Evolutionary conservation across 2,797 vertebrate species (phyloP).

Genomic region (Ceryle rudis): DNA sequence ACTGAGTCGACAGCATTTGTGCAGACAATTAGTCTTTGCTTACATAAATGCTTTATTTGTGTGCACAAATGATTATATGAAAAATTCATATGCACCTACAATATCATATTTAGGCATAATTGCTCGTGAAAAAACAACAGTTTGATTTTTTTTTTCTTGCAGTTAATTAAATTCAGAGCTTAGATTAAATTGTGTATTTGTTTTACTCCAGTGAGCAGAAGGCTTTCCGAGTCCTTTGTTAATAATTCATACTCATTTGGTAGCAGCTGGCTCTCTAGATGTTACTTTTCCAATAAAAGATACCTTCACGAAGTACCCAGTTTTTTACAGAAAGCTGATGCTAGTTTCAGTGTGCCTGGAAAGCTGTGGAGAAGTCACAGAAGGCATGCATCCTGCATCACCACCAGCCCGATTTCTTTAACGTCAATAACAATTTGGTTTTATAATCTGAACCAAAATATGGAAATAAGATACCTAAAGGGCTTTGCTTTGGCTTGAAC

Average conservation of each 20-base stretch:
- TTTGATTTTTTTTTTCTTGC: constrained; percentile 11
- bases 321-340: constrained; percentile 1
- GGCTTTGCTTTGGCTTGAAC: neutral
- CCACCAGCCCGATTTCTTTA: neutral
- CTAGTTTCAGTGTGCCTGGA: neutral
- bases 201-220: constrained; percentile 51
- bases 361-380: neutral
- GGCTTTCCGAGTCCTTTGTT: constrained; percentile 3
- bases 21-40: constrained; percentile 31
- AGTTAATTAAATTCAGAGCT: constrained; percentile 45
- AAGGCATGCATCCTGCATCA: neutral
- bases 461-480: neutral
- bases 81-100: constrained; percentile 39
- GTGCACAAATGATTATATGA: constrained; percentile 43
- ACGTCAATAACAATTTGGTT: neutral
- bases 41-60: constrained; percentile 33
- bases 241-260: constrained; percentile 46
- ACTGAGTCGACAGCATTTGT: neutral
- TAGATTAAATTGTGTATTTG: constrained; percentile 54
- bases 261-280: constrained; percentile 51
- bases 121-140: constrained; percentile 22
- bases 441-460: neutral
- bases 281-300: constrained; percentile 18
- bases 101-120: constrained; percentile 33
- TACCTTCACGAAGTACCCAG: neutral